Evolutionary conservation across 2,888 invertebrate species (phyloP).

Genomic region (Cyaniris semiargus): DNA sequence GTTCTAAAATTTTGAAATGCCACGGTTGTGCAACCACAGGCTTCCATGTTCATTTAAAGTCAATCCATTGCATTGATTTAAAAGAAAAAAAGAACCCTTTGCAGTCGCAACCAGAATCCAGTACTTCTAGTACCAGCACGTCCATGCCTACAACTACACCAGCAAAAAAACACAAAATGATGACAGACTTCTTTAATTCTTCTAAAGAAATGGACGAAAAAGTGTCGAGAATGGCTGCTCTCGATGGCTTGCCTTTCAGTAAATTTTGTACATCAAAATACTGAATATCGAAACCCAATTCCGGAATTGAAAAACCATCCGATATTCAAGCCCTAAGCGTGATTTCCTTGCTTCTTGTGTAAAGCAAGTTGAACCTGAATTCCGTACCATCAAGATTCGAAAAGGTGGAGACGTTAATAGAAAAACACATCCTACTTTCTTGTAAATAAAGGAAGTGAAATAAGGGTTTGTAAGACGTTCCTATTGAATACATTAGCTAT

Average conservation of each 20-base stretch:
- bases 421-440: slow-evolving; percentile 32
- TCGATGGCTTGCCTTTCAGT: slow-evolving; percentile 34
- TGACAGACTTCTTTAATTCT: slow-evolving; percentile 19
- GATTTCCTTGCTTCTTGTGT: too few species aligned
- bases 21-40: slow-evolving; percentile 19
- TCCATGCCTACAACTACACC: slow-evolving; percentile 2
- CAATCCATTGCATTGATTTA: slow-evolving; percentile 20
- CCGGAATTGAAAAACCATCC: too few species aligned
- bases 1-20: slow-evolving; percentile 22
- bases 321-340: too few species aligned
- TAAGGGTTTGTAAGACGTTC: slow-evolving; percentile 41
- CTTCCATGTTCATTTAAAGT: slow-evolving; percentile 20
- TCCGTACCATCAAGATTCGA: slow-evolving; percentile 35
- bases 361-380: slow-evolving; percentile 34
- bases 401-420: slow-evolving; percentile 31
- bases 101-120: neutral
- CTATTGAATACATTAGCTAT: slow-evolving; percentile 41
- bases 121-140: neutral
- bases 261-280: slow-evolving; percentile 27
- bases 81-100: neutral
- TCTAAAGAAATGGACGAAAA: slow-evolving; percentile 24
- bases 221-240: slow-evolving; percentile 29
- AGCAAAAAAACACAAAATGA: slow-evolving; percentile 23
- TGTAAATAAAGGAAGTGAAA: too few species aligned
- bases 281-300: too few species aligned